Base-by-base conservation (phyloP, 2,888 invertebrate genomes). In the Apamea crenata region DNA sequence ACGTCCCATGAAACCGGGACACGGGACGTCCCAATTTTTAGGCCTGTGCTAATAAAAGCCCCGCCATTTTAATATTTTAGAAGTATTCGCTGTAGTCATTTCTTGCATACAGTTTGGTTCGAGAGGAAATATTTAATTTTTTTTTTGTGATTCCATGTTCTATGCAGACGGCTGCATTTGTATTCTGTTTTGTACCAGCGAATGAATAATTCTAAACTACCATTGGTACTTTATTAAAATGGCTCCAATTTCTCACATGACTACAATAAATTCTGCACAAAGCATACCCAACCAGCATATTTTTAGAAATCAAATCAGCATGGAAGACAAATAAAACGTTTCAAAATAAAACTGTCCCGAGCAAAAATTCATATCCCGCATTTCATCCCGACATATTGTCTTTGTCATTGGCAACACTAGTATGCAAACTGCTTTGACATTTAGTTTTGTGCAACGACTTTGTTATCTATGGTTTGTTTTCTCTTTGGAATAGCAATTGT, bases 371-470 rank as follows among this genome's bases (percentile, higher is more conserved):
- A 85, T 85, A 66, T 87, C 77, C 77, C 76, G 40, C 65, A 77
- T 84, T 84, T 80, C 66, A 79, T 66, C 67, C 36, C 61, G 74
- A 69, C 80, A 44, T 84, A 87, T 80, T 73, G 77, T 68, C 71
- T 84, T 66, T 83, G 83, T 75, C 74, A 83, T 83, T 84, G 84
- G 75, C 87, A 70, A 75, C 74, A 86, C 75, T 84, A 75, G 74
- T 65, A 86, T 86, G 79, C 63, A 84, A 83, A 84, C 83, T 66
- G 72, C 72, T 86, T 70, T 86, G 87, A 83, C 69, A 36, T 86
- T 83, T 70, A 32, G 74, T 73, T 84, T 75, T 73, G 61, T 84
- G 56, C 83, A 86, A 63, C 36, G 61, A 66, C 56, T 83, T 72
- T 75, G 66, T 79, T 83, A 83, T 86, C 83, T 83, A 79, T 83